A percentile compares a stretch with the other conserved stretches of the same genome.
phyloP scores from a whole-genome alignment of 2,113 vertebrate genomes.

The Cepphus grylle region DNA sequence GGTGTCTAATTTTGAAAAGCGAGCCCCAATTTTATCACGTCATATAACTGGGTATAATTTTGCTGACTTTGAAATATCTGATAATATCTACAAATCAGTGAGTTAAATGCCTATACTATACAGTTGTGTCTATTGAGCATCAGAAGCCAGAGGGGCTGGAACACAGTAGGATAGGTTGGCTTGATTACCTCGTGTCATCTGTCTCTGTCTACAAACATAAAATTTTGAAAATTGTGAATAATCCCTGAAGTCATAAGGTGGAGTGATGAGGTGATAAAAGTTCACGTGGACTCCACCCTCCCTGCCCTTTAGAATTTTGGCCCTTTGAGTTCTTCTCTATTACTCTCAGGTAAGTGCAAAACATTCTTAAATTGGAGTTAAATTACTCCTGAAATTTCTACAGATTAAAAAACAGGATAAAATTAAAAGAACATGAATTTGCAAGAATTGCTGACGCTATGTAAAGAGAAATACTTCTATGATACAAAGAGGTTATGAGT shows the following conservation, averaged over 20 bases:
- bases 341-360: neutral
- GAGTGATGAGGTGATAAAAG: neutral
- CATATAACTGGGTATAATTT: neutral
- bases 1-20: neutral
- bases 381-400: neutral
- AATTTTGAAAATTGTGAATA: neutral
- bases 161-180: neutral
- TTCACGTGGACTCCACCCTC: neutral
- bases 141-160: neutral
- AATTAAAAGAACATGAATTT: neutral
- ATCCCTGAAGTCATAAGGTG: neutral
- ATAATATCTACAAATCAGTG: neutral
- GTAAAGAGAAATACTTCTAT: neutral
- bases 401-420: neutral
- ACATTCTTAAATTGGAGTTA: neutral
- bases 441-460: neutral
- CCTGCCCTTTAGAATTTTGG: neutral
- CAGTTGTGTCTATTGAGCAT: neutral
- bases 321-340: neutral
- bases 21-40: neutral
- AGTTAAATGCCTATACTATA: neutral
- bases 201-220: neutral
- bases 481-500: neutral
- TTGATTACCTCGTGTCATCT: neutral
- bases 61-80: neutral